Evolutionary conservation across 2,888 invertebrate genomes (phyloP), one percentile per base, ranked within the genome.

Genomic region (Phymatocera aterrima): DNA sequence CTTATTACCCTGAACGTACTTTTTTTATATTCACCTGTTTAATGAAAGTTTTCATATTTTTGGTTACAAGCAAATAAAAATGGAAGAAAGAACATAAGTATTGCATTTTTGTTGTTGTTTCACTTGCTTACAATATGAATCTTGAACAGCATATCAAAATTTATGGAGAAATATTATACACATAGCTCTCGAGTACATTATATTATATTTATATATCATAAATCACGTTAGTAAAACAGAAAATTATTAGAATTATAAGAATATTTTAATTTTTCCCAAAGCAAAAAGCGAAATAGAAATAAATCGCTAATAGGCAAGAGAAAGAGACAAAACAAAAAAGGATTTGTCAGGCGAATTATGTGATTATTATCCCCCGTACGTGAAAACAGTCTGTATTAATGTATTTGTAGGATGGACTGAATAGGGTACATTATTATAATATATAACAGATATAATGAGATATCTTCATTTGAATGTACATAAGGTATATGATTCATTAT

Each of bases 361-460:
- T 57, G 57, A 57, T 57, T 15, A 57, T 57, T n/a, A n/a, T 43
- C 43, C 12, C 12, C 43, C 34, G 34, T 61, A 34, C 61, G 18
- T 61, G 18, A 61, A 15, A 61, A 82, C 72, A 80, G 79, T 82
- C 80, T 72, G 80, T 84, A 84, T 85, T 82, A n/a, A 83, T 86
- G 83, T 85, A 85, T 85, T 84, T 82, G 82, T 85, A 84, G 84
- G 83, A 87, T 85, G 84, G 87, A 89, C 88, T 88, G 87, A 88
- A 83, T 87, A 88, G 87, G 81, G 82, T 87, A 85, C 83, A 83
- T 12, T 43, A 43, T 43, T 10, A 43, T 43, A 43, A 43, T 43
- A 43, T n/a, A 12, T 1, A 43, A 64, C 37, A 37, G 15, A 51
- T 80, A 85, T 82, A 83, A 85, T 82, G 80, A 83, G 81, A 80